Base-by-base conservation (phyloP, 2,113 vertebrate genomes). In the Amphiprion ocellaris region DNA sequence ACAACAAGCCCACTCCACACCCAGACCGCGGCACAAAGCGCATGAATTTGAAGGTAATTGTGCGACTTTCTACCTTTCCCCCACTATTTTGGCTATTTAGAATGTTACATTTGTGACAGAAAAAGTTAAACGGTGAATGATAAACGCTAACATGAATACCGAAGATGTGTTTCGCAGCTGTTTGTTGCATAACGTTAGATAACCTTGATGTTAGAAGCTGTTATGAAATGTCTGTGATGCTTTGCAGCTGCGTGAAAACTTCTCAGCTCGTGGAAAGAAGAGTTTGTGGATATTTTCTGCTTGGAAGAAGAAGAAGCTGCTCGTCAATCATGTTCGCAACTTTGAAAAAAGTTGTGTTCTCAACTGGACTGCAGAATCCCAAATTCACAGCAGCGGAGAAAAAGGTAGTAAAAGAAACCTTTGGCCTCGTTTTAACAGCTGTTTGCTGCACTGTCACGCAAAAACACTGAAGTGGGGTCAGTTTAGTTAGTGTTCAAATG, bases 331-430 rank as follows among this genome's bases (percentile, higher is more conserved):
- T 96, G 95, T 33, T 95, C 44, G 95, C 94, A 83, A 68, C 94
- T n/a, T 37, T 94, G 15, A 90, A 90, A 30, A 92, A 94, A 87
- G 85, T 56, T 7, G 69, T 96, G 4, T 95, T 96, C 80, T 95
- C 94, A 0, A 63, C 74, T 16, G 93, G 93, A 33, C 68, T 94
- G 17, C 86, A 96, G 74, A 71, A 74, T 62, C 95, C 95, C 0
- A 93, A 91, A 62, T 95, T 89, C 81, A 93, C 91, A 30, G 58
- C 30, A 11, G 74, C 75, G 10, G 84, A 94, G 55, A 89, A 74
- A 49, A 84, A 93, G 94, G 95, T 96, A 79, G 6, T 64, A 44
- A 55, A 46, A 52, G 24, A 46, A 54, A 83, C 74, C 74, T 83
- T 77, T 71, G 75, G 1, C 16, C 60, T 33, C 28, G 21, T 55